A percentile compares a stretch with the other conserved stretches of the same genome.
These are phyloP conservation scores for Octopus sinensis DNA, from an alignment of 1,140 invertebrate species.

Conservation along the genomic window DNA sequence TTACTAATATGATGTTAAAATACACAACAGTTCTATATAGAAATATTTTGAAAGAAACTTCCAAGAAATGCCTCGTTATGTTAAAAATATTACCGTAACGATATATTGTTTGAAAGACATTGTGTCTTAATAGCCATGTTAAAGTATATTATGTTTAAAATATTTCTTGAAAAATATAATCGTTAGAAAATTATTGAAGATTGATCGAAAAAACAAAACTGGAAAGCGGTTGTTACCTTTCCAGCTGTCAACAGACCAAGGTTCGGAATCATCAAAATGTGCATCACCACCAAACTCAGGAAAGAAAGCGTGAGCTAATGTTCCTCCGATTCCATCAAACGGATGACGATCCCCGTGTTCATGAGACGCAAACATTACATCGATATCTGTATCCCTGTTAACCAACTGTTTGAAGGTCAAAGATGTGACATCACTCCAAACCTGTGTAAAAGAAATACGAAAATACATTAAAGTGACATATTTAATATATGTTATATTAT, in stretches of 20 bases:
- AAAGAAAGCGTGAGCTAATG: conserved; percentile 57
- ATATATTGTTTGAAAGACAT: too few species aligned
- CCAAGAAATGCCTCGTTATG: too few species aligned
- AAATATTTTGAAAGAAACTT: too few species aligned
- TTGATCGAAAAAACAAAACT: too few species aligned
- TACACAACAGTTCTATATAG: too few species aligned
- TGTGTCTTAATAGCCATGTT: too few species aligned
- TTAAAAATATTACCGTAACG: too few species aligned
- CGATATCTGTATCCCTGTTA: conserved; percentile 42
- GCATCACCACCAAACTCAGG: conserved; percentile 76
- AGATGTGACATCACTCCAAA: conserved; percentile 48
- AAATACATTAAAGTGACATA: background rate
- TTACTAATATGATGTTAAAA: too few species aligned
- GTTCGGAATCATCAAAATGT: conserved; percentile 56
- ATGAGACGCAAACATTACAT: conserved; percentile 43
- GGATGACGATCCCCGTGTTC: conserved; percentile 51
- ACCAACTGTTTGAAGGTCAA: conserved; percentile 36
- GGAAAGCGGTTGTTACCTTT: background rate
- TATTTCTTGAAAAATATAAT: too few species aligned
- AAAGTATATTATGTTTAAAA: too few species aligned
- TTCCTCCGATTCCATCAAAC: conserved; percentile 53
- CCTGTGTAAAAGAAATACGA: conserved; percentile 27
- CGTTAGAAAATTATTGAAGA: too few species aligned
- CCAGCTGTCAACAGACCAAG: conserved; percentile 49
- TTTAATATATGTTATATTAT: too few species aligned